Base-by-base conservation (phyloP, 2,888 invertebrate genomes). In the Mimachlamys varia region DNA sequence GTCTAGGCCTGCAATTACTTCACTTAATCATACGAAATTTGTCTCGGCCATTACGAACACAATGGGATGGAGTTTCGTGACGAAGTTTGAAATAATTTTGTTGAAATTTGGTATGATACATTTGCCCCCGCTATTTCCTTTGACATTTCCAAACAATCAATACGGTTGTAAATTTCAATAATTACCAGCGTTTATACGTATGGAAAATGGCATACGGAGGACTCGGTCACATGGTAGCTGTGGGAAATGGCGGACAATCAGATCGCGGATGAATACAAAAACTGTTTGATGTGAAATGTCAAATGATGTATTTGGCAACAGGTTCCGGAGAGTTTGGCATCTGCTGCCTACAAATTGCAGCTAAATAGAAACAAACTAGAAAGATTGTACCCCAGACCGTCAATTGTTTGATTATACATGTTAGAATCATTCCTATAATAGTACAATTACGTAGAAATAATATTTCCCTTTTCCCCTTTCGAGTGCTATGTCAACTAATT, bases 271-370 rank as follows among this genome's bases (percentile, higher is more conserved):
- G 55, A 89, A 55, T 58, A 88, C 55, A 89, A 89, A 58, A 38
- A 88, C 27, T 37, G 58, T 88, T 90, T 33, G 88, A 50, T 58
- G 38, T 88, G n/a, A 90, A 90, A 90, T 90, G 90, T 90, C 90
- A 90, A 58, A 33, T 49, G 49, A 37, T 88, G 88, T 90, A 88
- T 58, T 88, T 88, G 87, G 44, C 55, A 90, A 88, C 88, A 90
- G 88, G 62, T 76, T n/a, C 50, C 88, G 13, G 58, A 88, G 88
- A 90, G 90, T 90, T 90, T 90, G 90, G 90, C 90, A 90, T 88
- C 88, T 90, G 88, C 49, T 50, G 58, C 38, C n/a, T 58, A 2
- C 88, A 87, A 90, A 90, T 90, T 90, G 33, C 88, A 38, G 53
- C 37, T 88, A 88, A 88, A 90, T 90, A 44, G 88, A 87, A 88